Conservation (phyloP, 2,797 vertebrate species). For the Sparus aurata region DNA sequence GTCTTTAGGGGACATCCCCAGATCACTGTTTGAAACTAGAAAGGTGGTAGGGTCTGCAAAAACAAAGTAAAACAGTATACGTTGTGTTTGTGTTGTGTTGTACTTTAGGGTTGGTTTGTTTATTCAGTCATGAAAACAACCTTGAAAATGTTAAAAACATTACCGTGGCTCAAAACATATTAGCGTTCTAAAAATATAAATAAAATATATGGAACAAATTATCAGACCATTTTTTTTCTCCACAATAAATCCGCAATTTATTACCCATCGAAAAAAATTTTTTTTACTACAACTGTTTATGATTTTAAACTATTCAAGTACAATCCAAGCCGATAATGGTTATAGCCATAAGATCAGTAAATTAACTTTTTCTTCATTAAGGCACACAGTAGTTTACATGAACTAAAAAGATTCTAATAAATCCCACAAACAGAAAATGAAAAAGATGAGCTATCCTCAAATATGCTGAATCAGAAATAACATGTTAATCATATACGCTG, state of each 20-base stretch:
- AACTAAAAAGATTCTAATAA: background rate
- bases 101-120: no score
- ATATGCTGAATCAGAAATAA: background rate
- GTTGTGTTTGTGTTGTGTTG: no score
- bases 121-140: no score
- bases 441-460: background rate
- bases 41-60: no score
- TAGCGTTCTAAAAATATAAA: background rate
- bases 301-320: constrained; percentile 50
- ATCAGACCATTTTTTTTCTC: constrained; percentile 1
- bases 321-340: constrained; percentile 28
- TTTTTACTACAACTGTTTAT: constrained; percentile 34
- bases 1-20: no score
- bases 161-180: background rate
- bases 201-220: constrained; percentile 2
- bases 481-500: background rate
- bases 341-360: constrained; percentile 47
- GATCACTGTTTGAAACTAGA: no score
- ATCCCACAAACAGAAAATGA: background rate
- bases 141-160: background rate
- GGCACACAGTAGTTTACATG: constrained; percentile 67
- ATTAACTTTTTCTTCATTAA: constrained; percentile 63
- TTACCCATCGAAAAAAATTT: constrained; percentile 5
- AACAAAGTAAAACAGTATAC: no score
- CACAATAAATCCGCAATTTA: constrained; percentile 44